phyloP scores from a whole-genome alignment of 2,797 vertebrate species.

The Darevskia nairensis region DNA sequence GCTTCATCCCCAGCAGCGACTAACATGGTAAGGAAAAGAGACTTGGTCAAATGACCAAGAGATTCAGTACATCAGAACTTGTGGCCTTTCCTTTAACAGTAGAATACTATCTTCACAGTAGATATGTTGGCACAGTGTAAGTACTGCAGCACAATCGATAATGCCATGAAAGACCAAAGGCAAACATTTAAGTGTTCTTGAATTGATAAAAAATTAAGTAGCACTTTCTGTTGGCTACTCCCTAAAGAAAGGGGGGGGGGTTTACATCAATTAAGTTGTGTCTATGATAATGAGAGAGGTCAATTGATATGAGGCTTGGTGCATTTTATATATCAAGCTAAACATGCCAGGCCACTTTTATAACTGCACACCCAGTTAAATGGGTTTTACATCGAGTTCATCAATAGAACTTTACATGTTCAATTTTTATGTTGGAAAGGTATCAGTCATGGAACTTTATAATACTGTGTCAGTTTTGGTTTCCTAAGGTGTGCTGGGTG shows the following conservation, averaged over 20 bases:
- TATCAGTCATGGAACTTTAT: background rate
- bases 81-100: slow-evolving; percentile 48
- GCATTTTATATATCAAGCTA: slow-evolving; percentile 52
- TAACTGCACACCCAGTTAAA: slow-evolving; percentile 53
- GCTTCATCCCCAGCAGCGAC: slow-evolving; percentile 20
- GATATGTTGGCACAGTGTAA: slow-evolving; percentile 65
- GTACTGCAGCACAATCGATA: slow-evolving; percentile 23
- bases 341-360: slow-evolving; percentile 23
- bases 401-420: background rate
- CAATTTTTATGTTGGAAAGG: background rate
- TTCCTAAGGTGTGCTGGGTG: background rate
- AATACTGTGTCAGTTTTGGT: background rate
- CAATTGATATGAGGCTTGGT: slow-evolving; percentile 50
- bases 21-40: slow-evolving; percentile 43
- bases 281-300: slow-evolving; percentile 20
- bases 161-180: slow-evolving; percentile 40
- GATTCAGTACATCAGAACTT: slow-evolving; percentile 37
- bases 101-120: slow-evolving; percentile 31
- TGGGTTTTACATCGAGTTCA: slow-evolving; percentile 54
- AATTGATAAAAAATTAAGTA: background rate
- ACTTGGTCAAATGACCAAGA: slow-evolving; percentile 39
- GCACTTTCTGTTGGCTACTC: slow-evolving; percentile 28
- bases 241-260: slow-evolving; percentile 26
- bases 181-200: slow-evolving; percentile 24
- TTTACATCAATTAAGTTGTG: background rate